A percentile compares a stretch with the other conserved stretches of the same genome.
These are phyloP conservation scores for Orgyia antiqua DNA, from an alignment of 2,888 invertebrate genomes.

Conservation along the genomic window DNA sequence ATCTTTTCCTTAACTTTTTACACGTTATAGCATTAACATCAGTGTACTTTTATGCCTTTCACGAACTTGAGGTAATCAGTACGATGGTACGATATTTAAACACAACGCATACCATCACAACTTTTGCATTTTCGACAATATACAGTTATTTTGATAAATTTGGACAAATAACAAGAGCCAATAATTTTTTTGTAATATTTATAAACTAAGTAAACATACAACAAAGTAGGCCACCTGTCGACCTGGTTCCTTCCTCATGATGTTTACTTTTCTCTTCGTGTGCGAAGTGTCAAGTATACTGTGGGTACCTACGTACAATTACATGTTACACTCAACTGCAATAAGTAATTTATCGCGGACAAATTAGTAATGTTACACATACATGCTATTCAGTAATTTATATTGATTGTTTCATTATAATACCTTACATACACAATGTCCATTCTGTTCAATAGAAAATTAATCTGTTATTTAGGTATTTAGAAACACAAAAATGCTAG, in stretches of 20 bases:
- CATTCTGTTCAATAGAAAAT: neutral
- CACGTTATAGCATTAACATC: too few relatives aligned
- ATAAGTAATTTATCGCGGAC: constrained; percentile 17
- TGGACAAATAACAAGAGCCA: too few relatives aligned
- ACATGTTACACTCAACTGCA: constrained; percentile 9
- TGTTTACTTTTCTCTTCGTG: constrained; percentile 42
- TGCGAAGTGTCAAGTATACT: constrained; percentile 31
- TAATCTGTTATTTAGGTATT: constrained; percentile 1
- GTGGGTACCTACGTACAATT: constrained; percentile 12
- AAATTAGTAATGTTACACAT: constrained; percentile 16
- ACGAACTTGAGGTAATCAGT: too few relatives aligned
- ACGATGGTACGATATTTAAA: too few relatives aligned
- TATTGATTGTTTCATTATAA: constrained; percentile 5
- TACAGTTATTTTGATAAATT: too few relatives aligned
- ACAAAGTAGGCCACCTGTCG: constrained; percentile 52
- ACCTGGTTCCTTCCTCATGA: constrained; percentile 40
- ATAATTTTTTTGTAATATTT: too few relatives aligned
- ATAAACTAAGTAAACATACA: too few relatives aligned
- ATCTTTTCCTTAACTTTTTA: too few relatives aligned
- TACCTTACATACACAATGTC: neutral
- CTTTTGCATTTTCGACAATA: too few relatives aligned
- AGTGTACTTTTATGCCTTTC: too few relatives aligned
- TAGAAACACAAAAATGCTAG: constrained; percentile 1
- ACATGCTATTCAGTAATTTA: constrained; percentile 25
- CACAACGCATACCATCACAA: too few relatives aligned